Evolutionary conservation across 1,140 invertebrate species (phyloP).

Genomic region (Bilobella aurantiaca): DNA sequence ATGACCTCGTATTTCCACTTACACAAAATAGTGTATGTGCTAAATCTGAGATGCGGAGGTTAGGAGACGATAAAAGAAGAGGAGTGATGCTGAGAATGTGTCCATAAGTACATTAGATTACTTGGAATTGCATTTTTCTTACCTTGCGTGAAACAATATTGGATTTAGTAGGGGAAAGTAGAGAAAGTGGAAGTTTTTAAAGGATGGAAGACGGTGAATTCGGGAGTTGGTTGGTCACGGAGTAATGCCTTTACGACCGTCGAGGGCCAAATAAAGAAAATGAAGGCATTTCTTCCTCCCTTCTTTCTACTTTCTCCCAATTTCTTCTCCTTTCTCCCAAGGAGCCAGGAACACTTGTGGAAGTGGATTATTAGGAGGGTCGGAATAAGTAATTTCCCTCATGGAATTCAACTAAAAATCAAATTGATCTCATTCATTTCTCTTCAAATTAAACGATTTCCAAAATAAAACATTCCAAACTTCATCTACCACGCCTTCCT

Average conservation of each 20-base stretch:
- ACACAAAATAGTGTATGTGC: too few relatives aligned
- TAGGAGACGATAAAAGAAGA: not conserved
- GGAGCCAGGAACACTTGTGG: conserved; percentile 19
- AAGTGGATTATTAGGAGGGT: conserved; percentile 13
- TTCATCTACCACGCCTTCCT: too few relatives aligned
- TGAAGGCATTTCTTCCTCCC: conserved; percentile 31
- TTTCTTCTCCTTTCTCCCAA: conserved; percentile 4
- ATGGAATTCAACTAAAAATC: conserved; percentile 9
- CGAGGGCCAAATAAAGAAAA: conserved; percentile 37
- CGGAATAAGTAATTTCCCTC: conserved; percentile 8
- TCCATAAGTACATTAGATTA: conserved; percentile 13
- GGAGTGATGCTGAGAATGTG: conserved; percentile 11
- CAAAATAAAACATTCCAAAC: too few relatives aligned
- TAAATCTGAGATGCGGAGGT: not conserved
- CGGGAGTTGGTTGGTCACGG: conserved; percentile 34
- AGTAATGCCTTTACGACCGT: conserved; percentile 37
- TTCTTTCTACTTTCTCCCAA: not conserved
- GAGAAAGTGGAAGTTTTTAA: conserved; percentile 11
- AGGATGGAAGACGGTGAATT: not conserved
- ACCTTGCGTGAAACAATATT: conserved; percentile 9
- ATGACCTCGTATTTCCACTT: too few relatives aligned
- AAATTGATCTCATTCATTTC: conserved; percentile 9
- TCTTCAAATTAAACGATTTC: conserved; percentile 6
- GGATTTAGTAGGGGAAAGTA: conserved; percentile 6
- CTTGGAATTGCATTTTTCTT: conserved; percentile 11